Conservation (phyloP, 1,140 invertebrate genomes). For the Dinoponera quadriceps region DNA sequence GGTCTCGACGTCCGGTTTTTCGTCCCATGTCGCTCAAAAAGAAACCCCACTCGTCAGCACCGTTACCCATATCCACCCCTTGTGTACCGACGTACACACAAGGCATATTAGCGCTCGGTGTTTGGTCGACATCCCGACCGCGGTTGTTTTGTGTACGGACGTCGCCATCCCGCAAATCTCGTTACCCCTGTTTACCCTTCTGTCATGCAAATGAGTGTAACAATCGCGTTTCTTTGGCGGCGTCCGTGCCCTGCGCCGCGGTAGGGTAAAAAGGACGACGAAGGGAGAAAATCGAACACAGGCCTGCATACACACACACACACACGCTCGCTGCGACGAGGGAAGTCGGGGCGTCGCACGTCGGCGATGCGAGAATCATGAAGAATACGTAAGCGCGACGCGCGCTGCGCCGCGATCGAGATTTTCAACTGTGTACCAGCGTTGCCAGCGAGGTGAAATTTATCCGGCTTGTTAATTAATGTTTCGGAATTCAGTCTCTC, state of each 20-base stretch:
- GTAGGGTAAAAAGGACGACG: constrained; percentile 7
- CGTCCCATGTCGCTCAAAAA: constrained; percentile 58
- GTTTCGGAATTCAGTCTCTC: no score
- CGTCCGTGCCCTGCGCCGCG: background rate
- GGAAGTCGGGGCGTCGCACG: background rate
- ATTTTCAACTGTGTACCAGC: background rate
- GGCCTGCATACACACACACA: background rate
- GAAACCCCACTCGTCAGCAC: background rate
- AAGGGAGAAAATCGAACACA: constrained; percentile 60
- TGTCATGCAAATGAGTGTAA: constrained; percentile 81
- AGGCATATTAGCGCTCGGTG: constrained; percentile 71
- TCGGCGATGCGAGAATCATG: background rate
- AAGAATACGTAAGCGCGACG: background rate
- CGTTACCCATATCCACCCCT: constrained; percentile 3
- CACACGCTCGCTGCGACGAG: no score
- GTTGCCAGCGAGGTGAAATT: no score
- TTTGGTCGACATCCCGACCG: constrained; percentile 77
- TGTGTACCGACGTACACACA: constrained; percentile 33
- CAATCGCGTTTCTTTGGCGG: constrained; percentile 68
- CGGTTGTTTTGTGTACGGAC: constrained; percentile 67
- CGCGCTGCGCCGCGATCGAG: no score
- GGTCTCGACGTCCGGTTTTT: constrained; percentile 50
- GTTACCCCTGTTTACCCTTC: constrained; percentile 78
- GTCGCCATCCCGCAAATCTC: constrained; percentile 75
- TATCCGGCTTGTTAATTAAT: no score